A percentile compares a stretch with the other conserved stretches of the same genome.
phyloP scores from a whole-genome alignment of 1,140 invertebrate genomes.

The Metopolophium dirhodum region DNA sequence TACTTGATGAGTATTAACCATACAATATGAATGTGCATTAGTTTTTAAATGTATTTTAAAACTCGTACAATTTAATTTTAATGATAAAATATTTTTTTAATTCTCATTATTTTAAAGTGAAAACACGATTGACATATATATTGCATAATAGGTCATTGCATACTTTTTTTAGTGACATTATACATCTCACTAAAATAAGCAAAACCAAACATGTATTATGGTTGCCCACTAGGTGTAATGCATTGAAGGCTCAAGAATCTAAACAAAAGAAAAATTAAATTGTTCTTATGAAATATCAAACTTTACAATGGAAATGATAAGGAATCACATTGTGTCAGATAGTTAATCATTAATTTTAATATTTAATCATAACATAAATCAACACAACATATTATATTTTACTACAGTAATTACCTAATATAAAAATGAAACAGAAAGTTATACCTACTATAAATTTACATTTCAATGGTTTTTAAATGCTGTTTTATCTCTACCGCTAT shows the following conservation, averaged over 20 bases:
- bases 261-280: neutral
- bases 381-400: constrained; percentile 4
- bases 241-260: neutral
- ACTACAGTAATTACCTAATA: constrained; percentile 18
- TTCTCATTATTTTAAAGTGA: neutral
- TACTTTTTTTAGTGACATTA: neutral
- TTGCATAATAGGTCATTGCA: neutral
- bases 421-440: no score
- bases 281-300: neutral
- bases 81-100: neutral
- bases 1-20: neutral
- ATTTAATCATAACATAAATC: neutral
- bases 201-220: neutral
- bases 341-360: neutral
- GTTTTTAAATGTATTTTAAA: neutral
- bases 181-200: neutral
- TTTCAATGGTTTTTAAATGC: neutral
- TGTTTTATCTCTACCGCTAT: constrained; percentile 33
- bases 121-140: neutral
- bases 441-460: neutral
- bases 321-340: neutral
- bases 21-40: neutral
- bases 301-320: neutral
- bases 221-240: neutral
- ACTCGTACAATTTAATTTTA: neutral